Evolutionary conservation across 2,113 vertebrate species (phyloP), one percentile per base, ranked within the genome.

Genomic region (Oxyura jamaicensis): DNA sequence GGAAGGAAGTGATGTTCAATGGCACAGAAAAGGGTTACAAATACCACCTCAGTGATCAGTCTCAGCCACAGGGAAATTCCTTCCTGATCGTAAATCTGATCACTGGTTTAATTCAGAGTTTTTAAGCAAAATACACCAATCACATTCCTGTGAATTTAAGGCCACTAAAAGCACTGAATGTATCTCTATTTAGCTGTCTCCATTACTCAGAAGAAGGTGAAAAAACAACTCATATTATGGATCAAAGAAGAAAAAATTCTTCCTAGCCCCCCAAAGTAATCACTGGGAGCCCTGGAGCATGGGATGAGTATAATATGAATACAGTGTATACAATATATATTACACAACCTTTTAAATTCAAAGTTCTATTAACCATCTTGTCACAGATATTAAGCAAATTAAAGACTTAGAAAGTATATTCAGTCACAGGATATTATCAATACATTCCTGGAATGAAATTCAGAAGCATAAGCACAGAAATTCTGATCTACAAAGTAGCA

Each of bases 361-460:
- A 89, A 36, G 62, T 36, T 68, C 71, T 92, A 79, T 85, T 94
- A 95, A 79, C 53, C 85, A 90, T 62, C 74, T 95, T 94, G 93
- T 79, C 67, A 94, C 50, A 95, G 81, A 89, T 89, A 95, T 87
- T 83, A 95, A 85, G 74, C 28, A 95, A 96, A 96, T 94, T 95
- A 90, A 95, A 93, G 91, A 95, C n/a, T 82, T 93, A 58, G 58
- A 12, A 82, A 82, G 58, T 62, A 8, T 68, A 91, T 92, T 95
- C 93, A 85, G 81, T 87, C 90, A 93, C 58, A 85, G 75, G 79
- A 83, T 67, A 85, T 88, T 90, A 90, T 86, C 79, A 88, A 11
- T 86, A 62, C 5, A 21, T 88, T 93, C 79, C 55, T 93, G 52
- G n/a, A 92, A 96, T 92, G 68, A 94, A 85, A 25, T 93, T 90